Evolutionary conservation across 2,888 invertebrate species (phyloP).

Genomic region (Lamproptera curius): DNA sequence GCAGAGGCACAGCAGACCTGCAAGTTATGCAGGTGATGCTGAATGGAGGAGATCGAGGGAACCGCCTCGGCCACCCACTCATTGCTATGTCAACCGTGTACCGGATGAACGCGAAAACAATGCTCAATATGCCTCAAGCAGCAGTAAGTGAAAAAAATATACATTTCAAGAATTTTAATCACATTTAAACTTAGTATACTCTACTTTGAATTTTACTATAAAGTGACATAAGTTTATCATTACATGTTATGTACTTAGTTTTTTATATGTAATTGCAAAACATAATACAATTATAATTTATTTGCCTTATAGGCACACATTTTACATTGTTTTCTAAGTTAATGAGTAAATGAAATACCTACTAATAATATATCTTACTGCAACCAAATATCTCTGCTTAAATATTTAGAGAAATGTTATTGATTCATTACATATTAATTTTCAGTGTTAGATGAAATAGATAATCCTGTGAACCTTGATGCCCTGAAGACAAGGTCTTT

Average conservation of each 20-base stretch:
- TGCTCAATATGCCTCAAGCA: conserved; percentile 81
- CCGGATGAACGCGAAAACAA: conserved; percentile 39
- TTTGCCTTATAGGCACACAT: too few species aligned
- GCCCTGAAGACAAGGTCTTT: conserved; percentile 81
- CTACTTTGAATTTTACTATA: too few species aligned
- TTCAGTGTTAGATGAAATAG: conserved; percentile 80
- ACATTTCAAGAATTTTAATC: too few species aligned
- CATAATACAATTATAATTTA: too few species aligned
- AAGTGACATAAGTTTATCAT: too few species aligned
- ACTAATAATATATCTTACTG: too few species aligned
- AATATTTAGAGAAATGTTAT: background rate
- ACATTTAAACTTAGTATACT: too few species aligned
- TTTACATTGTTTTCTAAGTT: too few species aligned
- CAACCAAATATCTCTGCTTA: too few species aligned
- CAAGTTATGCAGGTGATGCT: conserved; percentile 62
- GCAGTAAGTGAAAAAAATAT: conserved; percentile 79
- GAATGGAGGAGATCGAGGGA: conserved; percentile 32
- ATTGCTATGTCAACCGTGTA: conserved; percentile 42
- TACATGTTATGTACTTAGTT: too few species aligned
- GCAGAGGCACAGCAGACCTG: conserved; percentile 56
- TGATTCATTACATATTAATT: conserved; percentile 9
- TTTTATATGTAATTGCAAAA: too few species aligned
- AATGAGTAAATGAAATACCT: too few species aligned
- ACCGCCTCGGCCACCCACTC: conserved; percentile 28
- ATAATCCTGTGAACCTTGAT: conserved; percentile 59